A percentile compares a stretch with the other conserved stretches of the same genome.
phyloP scores from a whole-genome alignment of 2,797 vertebrate species.

The Lacerta viridis region DNA sequence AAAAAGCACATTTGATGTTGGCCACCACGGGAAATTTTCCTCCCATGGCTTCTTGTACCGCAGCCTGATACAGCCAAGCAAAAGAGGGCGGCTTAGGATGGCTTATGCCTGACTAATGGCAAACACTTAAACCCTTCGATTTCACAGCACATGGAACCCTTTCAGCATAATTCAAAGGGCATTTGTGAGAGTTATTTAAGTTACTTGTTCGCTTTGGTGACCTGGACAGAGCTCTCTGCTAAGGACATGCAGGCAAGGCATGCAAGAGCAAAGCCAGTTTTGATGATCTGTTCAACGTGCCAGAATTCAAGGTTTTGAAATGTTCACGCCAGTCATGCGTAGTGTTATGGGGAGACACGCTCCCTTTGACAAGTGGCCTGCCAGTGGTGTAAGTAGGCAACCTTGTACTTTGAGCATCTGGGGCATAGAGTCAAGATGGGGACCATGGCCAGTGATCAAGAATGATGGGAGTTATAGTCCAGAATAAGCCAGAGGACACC shows the following conservation, averaged over 20 bases:
- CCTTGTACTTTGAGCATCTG: too few relatives aligned
- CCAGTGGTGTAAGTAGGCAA: background rate
- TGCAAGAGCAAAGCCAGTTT: background rate
- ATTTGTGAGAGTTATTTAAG: background rate
- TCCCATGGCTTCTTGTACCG: background rate
- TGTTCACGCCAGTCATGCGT: background rate
- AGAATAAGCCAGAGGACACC: too few relatives aligned
- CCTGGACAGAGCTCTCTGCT: background rate
- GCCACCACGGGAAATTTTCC: background rate
- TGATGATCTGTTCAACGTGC: background rate
- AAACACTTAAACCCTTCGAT: background rate
- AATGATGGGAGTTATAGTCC: too few relatives aligned
- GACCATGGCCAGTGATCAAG: too few relatives aligned
- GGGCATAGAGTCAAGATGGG: too few relatives aligned
- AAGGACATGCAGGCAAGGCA: too few relatives aligned
- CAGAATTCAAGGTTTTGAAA: background rate
- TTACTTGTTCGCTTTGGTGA: background rate
- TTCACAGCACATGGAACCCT: background rate
- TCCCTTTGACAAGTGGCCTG: too few relatives aligned
- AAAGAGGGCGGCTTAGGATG: background rate
- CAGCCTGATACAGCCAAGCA: background rate
- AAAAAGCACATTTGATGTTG: constrained; percentile 17
- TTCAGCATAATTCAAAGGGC: background rate
- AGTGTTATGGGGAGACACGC: too few relatives aligned
- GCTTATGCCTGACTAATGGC: constrained; percentile 18